These are phyloP conservation scores for Neomicropteryx cornuta DNA, from an alignment of 1,140 invertebrate genomes.

Conservation along the genomic window DNA sequence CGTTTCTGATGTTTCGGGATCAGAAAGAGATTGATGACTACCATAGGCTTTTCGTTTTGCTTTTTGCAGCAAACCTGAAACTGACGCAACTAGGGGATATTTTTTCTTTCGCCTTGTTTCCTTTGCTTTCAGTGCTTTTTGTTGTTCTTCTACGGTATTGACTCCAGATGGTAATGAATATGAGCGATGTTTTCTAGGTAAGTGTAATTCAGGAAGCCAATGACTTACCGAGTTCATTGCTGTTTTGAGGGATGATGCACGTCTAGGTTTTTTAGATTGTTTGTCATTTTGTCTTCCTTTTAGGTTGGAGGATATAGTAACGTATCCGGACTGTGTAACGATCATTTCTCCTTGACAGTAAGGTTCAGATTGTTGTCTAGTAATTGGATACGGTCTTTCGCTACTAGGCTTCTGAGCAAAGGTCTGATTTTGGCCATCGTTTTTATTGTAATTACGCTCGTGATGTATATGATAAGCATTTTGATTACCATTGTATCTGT, in stretches of 20 bases:
- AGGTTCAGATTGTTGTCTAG: too few relatives aligned
- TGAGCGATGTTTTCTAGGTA: slow-evolving; percentile 65
- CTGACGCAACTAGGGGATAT: slow-evolving; percentile 63
- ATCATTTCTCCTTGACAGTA: slow-evolving; percentile 51
- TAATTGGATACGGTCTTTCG: too few relatives aligned
- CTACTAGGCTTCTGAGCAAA: too few relatives aligned
- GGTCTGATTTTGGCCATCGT: too few relatives aligned
- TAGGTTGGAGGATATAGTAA: slow-evolving; percentile 60
- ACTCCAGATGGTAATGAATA: slow-evolving; percentile 65
- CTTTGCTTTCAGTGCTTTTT: slow-evolving; percentile 35
- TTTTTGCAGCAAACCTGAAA: slow-evolving; percentile 70
- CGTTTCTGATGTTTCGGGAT: slow-evolving; percentile 67
- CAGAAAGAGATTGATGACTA: slow-evolving; percentile 52
- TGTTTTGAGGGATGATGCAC: slow-evolving; percentile 63
- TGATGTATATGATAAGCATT: slow-evolving; percentile 23
- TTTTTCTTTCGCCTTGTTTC: slow-evolving; percentile 58
- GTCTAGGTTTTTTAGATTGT: slow-evolving; percentile 52
- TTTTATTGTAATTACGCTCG: too few relatives aligned
- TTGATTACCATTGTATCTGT: slow-evolving; percentile 31
- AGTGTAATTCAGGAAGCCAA: slow-evolving; percentile 70
- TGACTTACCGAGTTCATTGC: slow-evolving; percentile 71
- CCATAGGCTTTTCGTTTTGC: slow-evolving; percentile 53
- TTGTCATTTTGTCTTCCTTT: slow-evolving; percentile 47
- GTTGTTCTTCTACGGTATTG: slow-evolving; percentile 39
- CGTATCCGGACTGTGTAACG: slow-evolving; percentile 73